phyloP scores from a whole-genome alignment of 2,797 vertebrate genomes.

The Sebastes oblongus region DNA sequence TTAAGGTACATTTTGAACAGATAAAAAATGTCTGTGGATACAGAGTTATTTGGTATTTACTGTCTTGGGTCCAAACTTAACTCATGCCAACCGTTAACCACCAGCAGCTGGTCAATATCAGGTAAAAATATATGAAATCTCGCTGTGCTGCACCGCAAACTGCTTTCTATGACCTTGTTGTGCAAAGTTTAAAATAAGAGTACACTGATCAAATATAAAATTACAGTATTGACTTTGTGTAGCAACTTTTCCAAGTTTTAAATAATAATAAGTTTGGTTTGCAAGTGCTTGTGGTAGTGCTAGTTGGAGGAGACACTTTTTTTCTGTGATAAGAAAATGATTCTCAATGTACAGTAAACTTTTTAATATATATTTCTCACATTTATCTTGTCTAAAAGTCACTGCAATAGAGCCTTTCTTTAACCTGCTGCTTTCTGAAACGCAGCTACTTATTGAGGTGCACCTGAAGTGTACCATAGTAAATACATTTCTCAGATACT shows the following conservation, averaged over 20 bases:
- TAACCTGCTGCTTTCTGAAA: conserved; percentile 2
- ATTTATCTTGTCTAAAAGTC: neutral
- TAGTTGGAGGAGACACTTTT: neutral
- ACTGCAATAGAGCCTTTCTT: neutral
- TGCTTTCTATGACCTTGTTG: neutral
- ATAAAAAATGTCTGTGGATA: too few species aligned
- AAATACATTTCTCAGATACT: conserved; percentile 10
- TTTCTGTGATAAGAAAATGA: neutral
- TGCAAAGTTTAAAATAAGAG: neutral
- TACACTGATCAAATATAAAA: neutral
- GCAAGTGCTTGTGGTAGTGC: neutral
- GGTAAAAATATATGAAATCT: conserved; percentile 5
- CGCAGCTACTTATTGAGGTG: neutral
- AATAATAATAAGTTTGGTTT: neutral
- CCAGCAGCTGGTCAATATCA: conserved; percentile 38
- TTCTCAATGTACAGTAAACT: neutral
- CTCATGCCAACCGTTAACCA: conserved; percentile 31
- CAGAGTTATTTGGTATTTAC: conserved; percentile 28
- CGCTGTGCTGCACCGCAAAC: neutral
- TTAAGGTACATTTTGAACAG: too few species aligned
- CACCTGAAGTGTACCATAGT: neutral
- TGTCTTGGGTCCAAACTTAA: conserved; percentile 41
- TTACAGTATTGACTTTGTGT: neutral
- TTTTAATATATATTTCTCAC: neutral
- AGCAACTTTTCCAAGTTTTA: neutral